A percentile compares a stretch with the other conserved stretches of the same genome.
Evolutionary conservation across 2,113 vertebrate genomes (phyloP).

Genomic region (Andinoacara biseriatus): DNA sequence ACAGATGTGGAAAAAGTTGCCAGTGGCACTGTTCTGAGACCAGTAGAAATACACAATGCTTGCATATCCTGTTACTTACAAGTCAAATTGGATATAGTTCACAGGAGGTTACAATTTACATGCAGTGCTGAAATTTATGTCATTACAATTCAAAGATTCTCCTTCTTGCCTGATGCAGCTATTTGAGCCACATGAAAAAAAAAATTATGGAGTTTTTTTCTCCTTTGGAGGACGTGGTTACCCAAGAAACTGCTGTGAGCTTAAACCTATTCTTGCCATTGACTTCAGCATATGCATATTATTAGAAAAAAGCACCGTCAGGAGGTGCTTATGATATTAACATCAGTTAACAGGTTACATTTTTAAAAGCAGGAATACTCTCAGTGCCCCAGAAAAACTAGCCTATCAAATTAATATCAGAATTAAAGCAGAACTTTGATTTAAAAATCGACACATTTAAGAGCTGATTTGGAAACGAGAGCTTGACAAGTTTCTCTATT

Average conservation of each 20-base stretch:
- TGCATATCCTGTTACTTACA: not conserved
- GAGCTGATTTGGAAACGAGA: not conserved
- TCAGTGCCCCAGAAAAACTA: not conserved
- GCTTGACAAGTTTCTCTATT: not conserved
- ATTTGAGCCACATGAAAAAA: constrained; percentile 10
- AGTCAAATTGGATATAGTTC: constrained; percentile 7
- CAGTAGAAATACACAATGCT: not conserved
- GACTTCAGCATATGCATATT: not conserved
- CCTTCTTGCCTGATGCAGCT: constrained; percentile 17
- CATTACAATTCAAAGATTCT: constrained; percentile 33
- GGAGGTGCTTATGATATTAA: not conserved
- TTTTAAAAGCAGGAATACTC: not conserved
- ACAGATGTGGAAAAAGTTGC: not conserved
- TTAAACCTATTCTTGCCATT: not conserved
- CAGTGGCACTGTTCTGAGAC: not conserved
- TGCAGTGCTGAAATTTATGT: constrained; percentile 28
- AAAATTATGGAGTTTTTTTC: not conserved
- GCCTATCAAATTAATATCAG: not conserved
- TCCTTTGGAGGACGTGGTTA: not conserved
- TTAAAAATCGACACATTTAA: not conserved
- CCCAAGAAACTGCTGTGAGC: constrained; percentile 16
- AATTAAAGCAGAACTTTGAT: not conserved
- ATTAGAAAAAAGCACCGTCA: not conserved
- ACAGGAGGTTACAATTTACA: constrained; percentile 28
- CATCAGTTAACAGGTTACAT: not conserved